Evolutionary conservation across 1,140 invertebrate genomes (phyloP).

Genomic region (Onthophagus taurus): DNA sequence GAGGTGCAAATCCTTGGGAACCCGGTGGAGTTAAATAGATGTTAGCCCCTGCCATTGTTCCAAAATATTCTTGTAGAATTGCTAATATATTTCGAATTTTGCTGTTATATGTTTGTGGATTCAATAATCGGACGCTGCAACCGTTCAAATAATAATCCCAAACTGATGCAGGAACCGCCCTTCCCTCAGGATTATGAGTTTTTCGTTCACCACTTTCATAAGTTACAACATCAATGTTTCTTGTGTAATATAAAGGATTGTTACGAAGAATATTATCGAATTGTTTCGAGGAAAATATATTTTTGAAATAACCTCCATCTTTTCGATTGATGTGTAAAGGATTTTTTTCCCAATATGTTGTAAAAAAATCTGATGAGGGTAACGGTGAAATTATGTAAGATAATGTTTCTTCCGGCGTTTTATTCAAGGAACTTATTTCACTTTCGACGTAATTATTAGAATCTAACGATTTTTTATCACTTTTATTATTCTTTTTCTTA

Average conservation of each 20-base stretch:
- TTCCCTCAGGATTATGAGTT: slow-evolving; percentile 75
- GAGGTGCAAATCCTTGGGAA: slow-evolving; percentile 95
- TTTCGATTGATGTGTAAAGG: slow-evolving; percentile 64
- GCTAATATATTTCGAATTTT: slow-evolving; percentile 53
- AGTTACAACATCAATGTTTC: slow-evolving; percentile 85
- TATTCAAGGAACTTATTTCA: background rate
- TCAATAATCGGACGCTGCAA: slow-evolving; percentile 84
- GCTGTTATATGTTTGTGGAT: slow-evolving; percentile 82
- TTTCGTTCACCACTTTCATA: slow-evolving; percentile 71
- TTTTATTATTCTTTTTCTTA: background rate
- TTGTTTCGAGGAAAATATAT: slow-evolving; percentile 62
- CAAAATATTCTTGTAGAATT: slow-evolving; percentile 89
- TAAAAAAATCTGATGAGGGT: slow-evolving; percentile 52
- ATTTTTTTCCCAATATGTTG: slow-evolving; percentile 67
- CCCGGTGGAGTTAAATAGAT: slow-evolving; percentile 90
- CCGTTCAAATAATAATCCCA: slow-evolving; percentile 89
- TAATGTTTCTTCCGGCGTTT: slow-evolving; percentile 52
- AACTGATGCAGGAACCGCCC: slow-evolving; percentile 61
- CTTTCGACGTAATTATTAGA: background rate
- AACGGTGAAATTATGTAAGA: slow-evolving; percentile 63
- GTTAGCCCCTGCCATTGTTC: slow-evolving; percentile 90
- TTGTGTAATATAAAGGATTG: slow-evolving; percentile 67
- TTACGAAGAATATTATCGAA: slow-evolving; percentile 71
- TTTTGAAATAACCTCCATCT: slow-evolving; percentile 55
- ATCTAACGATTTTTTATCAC: background rate